These are phyloP conservation scores for Odiellus spinosus DNA, from an alignment of 2,888 invertebrate genomes.

Conservation along the genomic window DNA sequence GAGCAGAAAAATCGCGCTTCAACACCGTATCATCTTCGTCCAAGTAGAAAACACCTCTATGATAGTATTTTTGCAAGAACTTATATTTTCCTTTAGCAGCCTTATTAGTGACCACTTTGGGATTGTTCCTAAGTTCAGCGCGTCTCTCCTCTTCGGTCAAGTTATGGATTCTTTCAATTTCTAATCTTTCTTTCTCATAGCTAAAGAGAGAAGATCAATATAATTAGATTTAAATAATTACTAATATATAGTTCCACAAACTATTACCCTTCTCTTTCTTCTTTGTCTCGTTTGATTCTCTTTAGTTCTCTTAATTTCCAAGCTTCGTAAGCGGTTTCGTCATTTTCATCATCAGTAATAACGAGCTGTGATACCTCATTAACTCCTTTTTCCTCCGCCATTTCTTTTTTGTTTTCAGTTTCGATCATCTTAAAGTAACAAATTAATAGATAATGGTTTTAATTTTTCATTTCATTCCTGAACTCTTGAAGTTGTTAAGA, in stretches of 20 bases:
- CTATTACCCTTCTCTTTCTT: conserved; percentile 81
- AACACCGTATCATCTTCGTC: conserved; percentile 76
- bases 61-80: conserved; percentile 98
- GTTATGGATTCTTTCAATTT: conserved; percentile 74
- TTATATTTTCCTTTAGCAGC: conserved; percentile 95
- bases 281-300: conserved; percentile 86
- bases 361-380: conserved; percentile 54
- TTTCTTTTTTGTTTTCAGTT: conserved; percentile 24
- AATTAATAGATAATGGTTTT: neutral
- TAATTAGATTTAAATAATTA: neutral
- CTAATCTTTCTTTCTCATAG: conserved; percentile 65
- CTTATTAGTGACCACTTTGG: conserved; percentile 83
- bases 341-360: conserved; percentile 86
- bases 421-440: conserved; percentile 24
- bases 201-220: conserved; percentile 32
- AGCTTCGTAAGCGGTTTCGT: conserved; percentile 87
- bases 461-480: neutral
- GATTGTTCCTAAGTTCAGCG: conserved; percentile 72
- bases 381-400: conserved; percentile 49
- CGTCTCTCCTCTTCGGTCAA: conserved; percentile 94
- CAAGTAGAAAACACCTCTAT: conserved; percentile 96
- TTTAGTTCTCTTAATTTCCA: conserved; percentile 97
- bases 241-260: neutral
- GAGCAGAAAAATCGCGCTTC: conserved; percentile 83
- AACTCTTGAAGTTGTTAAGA: neutral